Evolutionary conservation across 92 coral and sea anemone genomes (phyloP).

Genomic region (Porites divaricata): DNA sequence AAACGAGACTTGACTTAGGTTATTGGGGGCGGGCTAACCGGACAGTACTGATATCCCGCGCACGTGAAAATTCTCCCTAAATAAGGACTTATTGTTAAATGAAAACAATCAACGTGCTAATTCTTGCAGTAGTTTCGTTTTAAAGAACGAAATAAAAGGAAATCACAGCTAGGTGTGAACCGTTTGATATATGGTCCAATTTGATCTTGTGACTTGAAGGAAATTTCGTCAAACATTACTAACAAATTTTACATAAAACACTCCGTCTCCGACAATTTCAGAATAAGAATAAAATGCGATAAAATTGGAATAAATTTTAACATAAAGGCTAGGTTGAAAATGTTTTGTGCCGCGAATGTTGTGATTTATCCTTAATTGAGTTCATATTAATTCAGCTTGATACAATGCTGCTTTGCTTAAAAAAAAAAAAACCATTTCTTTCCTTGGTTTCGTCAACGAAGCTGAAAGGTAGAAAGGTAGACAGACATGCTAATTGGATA

Average conservation of each 20-base stretch:
- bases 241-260: not conserved
- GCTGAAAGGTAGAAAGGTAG: not conserved
- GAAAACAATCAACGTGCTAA: constrained; percentile 7
- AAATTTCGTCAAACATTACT: not conserved
- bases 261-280: not conserved
- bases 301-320: not conserved
- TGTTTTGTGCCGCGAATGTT: too few species aligned
- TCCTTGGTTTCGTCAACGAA: not conserved
- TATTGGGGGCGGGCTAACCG: constrained; percentile 9
- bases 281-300: not conserved
- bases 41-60: not conserved
- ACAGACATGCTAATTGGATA: not conserved
- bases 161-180: constrained; percentile 16
- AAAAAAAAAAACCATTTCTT: not conserved
- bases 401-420: too few species aligned
- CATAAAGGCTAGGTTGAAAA: too few species aligned
- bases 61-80: constrained; percentile 43
- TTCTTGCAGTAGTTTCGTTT: constrained; percentile 17
- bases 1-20: not conserved
- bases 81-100: constrained; percentile 45
- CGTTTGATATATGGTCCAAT: not conserved
- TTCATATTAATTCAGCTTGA: too few species aligned
- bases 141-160: constrained; percentile 24
- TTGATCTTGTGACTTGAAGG: not conserved
- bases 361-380: too few species aligned